These are phyloP conservation scores for Osmerus eperlanus DNA, from an alignment of 2,113 vertebrate genomes.

Conservation along the genomic window DNA sequence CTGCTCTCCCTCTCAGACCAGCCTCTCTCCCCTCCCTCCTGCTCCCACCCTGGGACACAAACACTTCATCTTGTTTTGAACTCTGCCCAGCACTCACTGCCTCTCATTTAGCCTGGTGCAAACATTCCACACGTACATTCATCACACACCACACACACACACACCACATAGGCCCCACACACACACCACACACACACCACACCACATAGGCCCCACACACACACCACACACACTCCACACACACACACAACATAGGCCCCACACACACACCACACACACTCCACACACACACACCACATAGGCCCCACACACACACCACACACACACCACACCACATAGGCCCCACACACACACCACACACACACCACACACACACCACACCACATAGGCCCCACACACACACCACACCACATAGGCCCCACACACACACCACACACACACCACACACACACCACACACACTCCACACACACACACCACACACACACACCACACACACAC, in stretches of 20 bases:
- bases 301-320: constrained; percentile 16
- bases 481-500: constrained; percentile 23
- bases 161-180: constrained; percentile 1
- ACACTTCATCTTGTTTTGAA: constrained; percentile 24
- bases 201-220: constrained; percentile 7
- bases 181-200: constrained; percentile 16
- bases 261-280: constrained; percentile 28
- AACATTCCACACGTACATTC: constrained; percentile 27
- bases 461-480: background rate
- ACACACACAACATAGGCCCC: background rate
- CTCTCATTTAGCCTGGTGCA: constrained; percentile 12
- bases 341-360: constrained; percentile 30
- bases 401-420: constrained; percentile 1
- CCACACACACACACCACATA: too few species aligned
- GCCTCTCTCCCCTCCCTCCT: constrained; percentile 4
- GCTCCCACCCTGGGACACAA: background rate
- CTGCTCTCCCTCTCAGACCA: constrained; percentile 22
- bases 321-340: constrained; percentile 1
- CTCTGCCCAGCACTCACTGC: constrained; percentile 29
- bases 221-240: constrained; percentile 11
- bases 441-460: constrained; percentile 25
- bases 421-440: too few species aligned
- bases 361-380: constrained; percentile 16
- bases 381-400: constrained; percentile 9
- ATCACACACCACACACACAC: constrained; percentile 21